Conservation (phyloP, 2,888 invertebrate genomes). For the Amaurobius ferox region DNA sequence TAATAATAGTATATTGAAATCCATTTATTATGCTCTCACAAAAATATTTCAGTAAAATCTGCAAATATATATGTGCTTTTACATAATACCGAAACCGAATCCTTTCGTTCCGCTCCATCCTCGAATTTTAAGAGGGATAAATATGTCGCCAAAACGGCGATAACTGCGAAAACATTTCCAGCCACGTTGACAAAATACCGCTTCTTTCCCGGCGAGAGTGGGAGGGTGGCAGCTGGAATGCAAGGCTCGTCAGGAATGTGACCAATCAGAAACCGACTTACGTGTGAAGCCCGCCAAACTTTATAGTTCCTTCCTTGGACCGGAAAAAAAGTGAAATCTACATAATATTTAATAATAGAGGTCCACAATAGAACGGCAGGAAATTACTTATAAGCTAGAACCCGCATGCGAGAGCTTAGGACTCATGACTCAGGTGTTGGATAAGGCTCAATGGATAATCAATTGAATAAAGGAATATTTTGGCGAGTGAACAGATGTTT, state of each 20-base stretch:
- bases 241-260: slow-evolving; percentile 61
- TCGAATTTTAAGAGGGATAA: too few relatives aligned
- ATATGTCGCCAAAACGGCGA: slow-evolving; percentile 53
- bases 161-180: background rate
- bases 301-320: background rate
- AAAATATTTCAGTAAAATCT: too few relatives aligned
- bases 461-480: slow-evolving; percentile 13
- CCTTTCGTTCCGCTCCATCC: background rate
- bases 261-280: slow-evolving; percentile 46
- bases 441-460: background rate
- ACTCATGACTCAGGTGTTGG: slow-evolving; percentile 32
- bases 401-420: slow-evolving; percentile 40
- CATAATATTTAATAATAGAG: slow-evolving; percentile 5
- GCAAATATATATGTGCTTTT: too few relatives aligned
- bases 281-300: slow-evolving; percentile 62
- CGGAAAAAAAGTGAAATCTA: slow-evolving; percentile 49
- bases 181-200: slow-evolving; percentile 59
- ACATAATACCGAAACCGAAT: background rate
- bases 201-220: slow-evolving; percentile 32
- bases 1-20: too few relatives aligned
- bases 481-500: slow-evolving; percentile 11
- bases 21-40: too few relatives aligned
- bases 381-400: slow-evolving; percentile 21
- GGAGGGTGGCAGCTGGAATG: slow-evolving; percentile 62
- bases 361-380: slow-evolving; percentile 51